Percentiles rank a stretch among this genome's conserved stretches.
Conservation (phyloP, 2,797 vertebrate genomes). For the Cynodonichthys magdalenae region DNA sequence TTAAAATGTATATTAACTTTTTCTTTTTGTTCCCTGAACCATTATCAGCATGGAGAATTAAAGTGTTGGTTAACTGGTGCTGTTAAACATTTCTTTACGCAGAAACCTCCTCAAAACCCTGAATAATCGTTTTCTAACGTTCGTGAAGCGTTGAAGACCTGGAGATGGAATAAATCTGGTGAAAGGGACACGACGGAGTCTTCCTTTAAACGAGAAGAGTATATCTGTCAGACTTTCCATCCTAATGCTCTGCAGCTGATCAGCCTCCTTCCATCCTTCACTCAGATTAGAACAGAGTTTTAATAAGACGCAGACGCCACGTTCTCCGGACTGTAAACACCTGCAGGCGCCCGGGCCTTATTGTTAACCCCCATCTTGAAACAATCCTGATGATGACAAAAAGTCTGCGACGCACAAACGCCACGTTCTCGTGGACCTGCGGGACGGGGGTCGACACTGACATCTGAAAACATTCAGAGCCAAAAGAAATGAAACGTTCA, state of each 20-base stretch:
- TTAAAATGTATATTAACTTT: too few relatives aligned
- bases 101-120: constrained; percentile 24
- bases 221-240: constrained; percentile 45
- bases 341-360: constrained; percentile 54
- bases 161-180: constrained; percentile 21
- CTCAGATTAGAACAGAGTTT: constrained; percentile 68
- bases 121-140: constrained; percentile 45
- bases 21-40: too few relatives aligned
- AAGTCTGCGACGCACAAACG: constrained; percentile 51
- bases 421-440: constrained; percentile 39
- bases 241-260: constrained; percentile 71
- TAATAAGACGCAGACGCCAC: constrained; percentile 74
- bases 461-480: too few relatives aligned
- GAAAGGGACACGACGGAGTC: constrained; percentile 39
- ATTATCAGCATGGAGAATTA: too few relatives aligned
- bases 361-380: constrained; percentile 63
- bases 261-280: constrained; percentile 63
- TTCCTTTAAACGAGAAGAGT: constrained; percentile 34
- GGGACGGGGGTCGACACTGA: constrained; percentile 9
- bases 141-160: constrained; percentile 56
- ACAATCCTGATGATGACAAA: constrained; percentile 63
- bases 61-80: too few relatives aligned
- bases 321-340: constrained; percentile 44
- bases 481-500: too few relatives aligned
- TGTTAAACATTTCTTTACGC: too few relatives aligned